phyloP scores from a whole-genome alignment of 1,140 invertebrate genomes.

The Brachionus angularis region DNA sequence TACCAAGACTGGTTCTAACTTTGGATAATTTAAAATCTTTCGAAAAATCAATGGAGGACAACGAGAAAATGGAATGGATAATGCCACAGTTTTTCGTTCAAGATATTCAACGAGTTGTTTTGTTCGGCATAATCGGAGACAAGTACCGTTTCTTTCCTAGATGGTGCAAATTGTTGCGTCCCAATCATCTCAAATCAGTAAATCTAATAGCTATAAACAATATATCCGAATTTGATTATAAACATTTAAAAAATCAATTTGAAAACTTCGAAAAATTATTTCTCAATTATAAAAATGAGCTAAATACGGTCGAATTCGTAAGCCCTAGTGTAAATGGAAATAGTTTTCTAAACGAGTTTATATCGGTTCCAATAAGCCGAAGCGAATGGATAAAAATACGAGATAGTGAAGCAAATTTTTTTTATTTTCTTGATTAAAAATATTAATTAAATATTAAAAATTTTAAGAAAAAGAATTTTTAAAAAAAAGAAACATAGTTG shows the following conservation, averaged over 20 bases:
- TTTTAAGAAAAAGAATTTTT: conserved; percentile 14
- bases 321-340: neutral
- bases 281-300: neutral
- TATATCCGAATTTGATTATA: conserved; percentile 16
- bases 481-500: conserved; percentile 22
- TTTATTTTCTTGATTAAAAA: too few species aligned
- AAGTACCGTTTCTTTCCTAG: conserved; percentile 38
- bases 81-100: conserved; percentile 38
- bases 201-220: conserved; percentile 36
- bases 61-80: conserved; percentile 22
- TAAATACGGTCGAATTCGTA: conserved; percentile 28
- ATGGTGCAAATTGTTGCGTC: conserved; percentile 42
- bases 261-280: conserved; percentile 11
- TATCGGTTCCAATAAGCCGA: conserved; percentile 17
- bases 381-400: conserved; percentile 38
- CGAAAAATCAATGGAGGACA: conserved; percentile 24
- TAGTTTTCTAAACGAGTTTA: conserved; percentile 8
- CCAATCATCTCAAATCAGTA: conserved; percentile 2
- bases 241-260: neutral
- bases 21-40: conserved; percentile 23
- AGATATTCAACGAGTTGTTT: conserved; percentile 41
- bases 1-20: neutral
- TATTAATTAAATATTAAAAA: neutral
- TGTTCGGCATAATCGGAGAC: conserved; percentile 14
- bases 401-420: too few species aligned